phyloP scores from a whole-genome alignment of 2,797 vertebrate species.

The Leontocebus nigricollis region DNA sequence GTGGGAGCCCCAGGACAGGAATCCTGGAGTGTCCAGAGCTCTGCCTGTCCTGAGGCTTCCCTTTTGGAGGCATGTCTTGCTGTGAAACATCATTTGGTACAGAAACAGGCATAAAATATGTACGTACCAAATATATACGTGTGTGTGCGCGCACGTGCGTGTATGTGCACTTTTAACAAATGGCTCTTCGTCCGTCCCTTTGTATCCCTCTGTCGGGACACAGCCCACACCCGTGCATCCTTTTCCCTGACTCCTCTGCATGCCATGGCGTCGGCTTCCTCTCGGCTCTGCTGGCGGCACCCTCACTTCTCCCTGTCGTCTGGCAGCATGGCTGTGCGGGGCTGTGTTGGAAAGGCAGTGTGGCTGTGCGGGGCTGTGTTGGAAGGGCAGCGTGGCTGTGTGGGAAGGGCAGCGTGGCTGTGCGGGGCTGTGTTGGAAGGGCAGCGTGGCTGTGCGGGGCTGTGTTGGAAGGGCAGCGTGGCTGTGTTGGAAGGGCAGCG shows the following conservation, averaged over 20 bases:
- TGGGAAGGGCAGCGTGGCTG: too few relatives aligned
- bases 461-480: too few relatives aligned
- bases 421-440: too few relatives aligned
- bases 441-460: too few relatives aligned
- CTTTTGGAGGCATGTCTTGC: not conserved
- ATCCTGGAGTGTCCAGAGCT: not conserved
- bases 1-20: not conserved
- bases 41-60: rapidly evolving
- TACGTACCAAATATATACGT: not conserved
- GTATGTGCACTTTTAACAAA: not conserved
- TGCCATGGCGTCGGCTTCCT: not conserved
- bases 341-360: too few relatives aligned
- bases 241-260: too few relatives aligned
- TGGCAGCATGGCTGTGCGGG: too few relatives aligned
- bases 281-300: too few relatives aligned
- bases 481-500: too few relatives aligned
- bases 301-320: not conserved
- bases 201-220: not conserved
- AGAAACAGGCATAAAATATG: rapidly evolving
- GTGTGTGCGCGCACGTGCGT: rapidly evolving
- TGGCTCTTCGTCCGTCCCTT: not conserved
- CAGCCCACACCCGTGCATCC: rapidly evolving
- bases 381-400: too few relatives aligned
- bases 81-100: rapidly evolving
- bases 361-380: too few relatives aligned